Evolutionary conservation across 2,888 invertebrate species (phyloP).

Genomic region (Podabrus alpinus): DNA sequence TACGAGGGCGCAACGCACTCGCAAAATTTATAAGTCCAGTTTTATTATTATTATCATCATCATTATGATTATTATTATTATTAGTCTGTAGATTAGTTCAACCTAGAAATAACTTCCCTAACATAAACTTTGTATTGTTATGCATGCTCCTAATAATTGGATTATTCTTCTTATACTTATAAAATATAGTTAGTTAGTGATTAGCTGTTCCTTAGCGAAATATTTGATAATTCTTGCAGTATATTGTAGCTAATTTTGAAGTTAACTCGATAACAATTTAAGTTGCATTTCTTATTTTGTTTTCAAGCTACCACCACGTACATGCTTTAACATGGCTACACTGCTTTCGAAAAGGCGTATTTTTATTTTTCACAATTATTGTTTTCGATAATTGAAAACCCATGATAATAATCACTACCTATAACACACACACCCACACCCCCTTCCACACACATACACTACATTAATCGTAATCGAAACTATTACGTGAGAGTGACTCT

Average conservation of each 20-base stretch:
- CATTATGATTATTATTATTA: background rate
- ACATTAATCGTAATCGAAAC: background rate
- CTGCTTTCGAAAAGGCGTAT: background rate
- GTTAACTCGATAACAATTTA: slow-evolving; percentile 12
- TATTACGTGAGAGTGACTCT: slow-evolving; percentile 5
- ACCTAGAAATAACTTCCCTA: slow-evolving; percentile 55
- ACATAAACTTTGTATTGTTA: slow-evolving; percentile 53
- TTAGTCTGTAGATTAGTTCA: slow-evolving; percentile 54
- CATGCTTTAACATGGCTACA: slow-evolving; percentile 1
- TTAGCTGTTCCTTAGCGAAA: slow-evolving; percentile 49
- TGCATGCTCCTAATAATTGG: slow-evolving; percentile 55
- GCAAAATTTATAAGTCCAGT: slow-evolving; percentile 40
- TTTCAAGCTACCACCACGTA: background rate
- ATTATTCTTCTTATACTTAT: slow-evolving; percentile 51
- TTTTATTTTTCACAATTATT: background rate
- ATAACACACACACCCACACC: background rate
- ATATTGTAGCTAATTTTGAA: slow-evolving; percentile 26
- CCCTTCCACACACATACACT: background rate
- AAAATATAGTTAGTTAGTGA: slow-evolving; percentile 51
- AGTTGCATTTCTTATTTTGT: background rate
- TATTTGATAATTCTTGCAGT: slow-evolving; percentile 37
- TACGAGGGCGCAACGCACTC: slow-evolving; percentile 15
- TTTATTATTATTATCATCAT: slow-evolving; percentile 49
- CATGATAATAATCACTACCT: background rate
- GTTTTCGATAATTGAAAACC: background rate